Conservation (phyloP, 2,797 vertebrate genomes). For the Hoplostethus atlanticus region DNA sequence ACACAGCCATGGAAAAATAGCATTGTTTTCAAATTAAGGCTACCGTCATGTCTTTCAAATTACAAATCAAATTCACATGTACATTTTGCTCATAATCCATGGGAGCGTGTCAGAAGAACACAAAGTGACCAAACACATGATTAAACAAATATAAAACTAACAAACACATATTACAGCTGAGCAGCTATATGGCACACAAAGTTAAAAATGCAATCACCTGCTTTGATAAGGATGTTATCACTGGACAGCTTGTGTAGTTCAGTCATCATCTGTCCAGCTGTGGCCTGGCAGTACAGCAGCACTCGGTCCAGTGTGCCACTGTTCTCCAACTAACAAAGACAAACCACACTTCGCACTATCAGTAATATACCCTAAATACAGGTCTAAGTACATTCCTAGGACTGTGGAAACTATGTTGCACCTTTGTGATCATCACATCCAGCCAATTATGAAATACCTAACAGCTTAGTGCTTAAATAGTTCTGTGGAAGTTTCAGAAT, state of each 20-base stretch:
- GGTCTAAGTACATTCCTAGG: neutral
- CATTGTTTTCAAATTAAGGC: neutral
- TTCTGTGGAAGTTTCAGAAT: neutral
- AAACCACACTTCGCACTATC: constrained; percentile 22
- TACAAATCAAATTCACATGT: neutral
- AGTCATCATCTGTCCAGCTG: constrained; percentile 83
- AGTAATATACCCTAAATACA: neutral
- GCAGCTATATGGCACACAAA: neutral
- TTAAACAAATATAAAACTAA: neutral
- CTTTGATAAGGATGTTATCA: constrained; percentile 83
- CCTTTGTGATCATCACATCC: neutral
- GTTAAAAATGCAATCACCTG: constrained; percentile 77
- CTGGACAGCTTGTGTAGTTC: constrained; percentile 79
- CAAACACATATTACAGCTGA: neutral
- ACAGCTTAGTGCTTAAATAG: neutral
- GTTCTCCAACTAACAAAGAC: constrained; percentile 70
- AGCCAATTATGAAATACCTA: neutral
- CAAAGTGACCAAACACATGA: neutral
- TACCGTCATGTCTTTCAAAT: neutral
- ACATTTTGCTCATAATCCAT: neutral
- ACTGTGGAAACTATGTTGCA: neutral
- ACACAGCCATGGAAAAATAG: neutral
- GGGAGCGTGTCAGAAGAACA: neutral
- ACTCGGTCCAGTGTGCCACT: constrained; percentile 74
- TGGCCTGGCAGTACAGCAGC: constrained; percentile 78